Evolutionary conservation across 2,113 vertebrate species (phyloP).

Genomic region (Corythornis cristatus): DNA sequence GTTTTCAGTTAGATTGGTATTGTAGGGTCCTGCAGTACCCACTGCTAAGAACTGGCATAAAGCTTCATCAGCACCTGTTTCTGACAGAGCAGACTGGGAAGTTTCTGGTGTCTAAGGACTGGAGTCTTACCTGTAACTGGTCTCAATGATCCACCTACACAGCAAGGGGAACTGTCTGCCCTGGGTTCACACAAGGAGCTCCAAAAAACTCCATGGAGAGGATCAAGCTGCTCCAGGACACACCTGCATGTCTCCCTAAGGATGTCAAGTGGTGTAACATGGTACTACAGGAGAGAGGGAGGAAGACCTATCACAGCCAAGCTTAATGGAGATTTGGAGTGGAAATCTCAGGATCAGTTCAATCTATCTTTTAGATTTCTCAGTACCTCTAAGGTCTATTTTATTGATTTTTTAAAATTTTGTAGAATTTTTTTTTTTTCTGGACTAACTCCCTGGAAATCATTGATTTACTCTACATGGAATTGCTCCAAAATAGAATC

Average conservation of each 20-base stretch:
- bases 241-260: background rate
- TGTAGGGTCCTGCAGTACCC: too few species aligned
- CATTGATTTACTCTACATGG: conserved; percentile 12
- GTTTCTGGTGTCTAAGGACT: background rate
- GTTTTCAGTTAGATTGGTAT: background rate
- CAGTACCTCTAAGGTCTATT: background rate
- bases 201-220: background rate
- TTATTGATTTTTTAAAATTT: background rate
- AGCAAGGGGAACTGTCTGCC: background rate
- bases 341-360: background rate
- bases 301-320: background rate
- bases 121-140: background rate
- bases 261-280: background rate
- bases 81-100: background rate
- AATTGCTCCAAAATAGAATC: conserved; percentile 21
- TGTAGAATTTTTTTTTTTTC: background rate
- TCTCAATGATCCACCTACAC: background rate
- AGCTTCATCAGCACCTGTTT: background rate
- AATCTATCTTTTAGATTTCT: background rate
- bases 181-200: background rate
- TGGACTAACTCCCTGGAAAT: background rate
- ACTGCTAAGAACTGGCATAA: background rate
- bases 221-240: background rate
- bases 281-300: background rate
- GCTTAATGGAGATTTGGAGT: background rate